Evolutionary conservation across 2,888 invertebrate genomes (phyloP), one percentile per base, ranked within the genome.

Genomic region (Chrysolina oricalcia): DNA sequence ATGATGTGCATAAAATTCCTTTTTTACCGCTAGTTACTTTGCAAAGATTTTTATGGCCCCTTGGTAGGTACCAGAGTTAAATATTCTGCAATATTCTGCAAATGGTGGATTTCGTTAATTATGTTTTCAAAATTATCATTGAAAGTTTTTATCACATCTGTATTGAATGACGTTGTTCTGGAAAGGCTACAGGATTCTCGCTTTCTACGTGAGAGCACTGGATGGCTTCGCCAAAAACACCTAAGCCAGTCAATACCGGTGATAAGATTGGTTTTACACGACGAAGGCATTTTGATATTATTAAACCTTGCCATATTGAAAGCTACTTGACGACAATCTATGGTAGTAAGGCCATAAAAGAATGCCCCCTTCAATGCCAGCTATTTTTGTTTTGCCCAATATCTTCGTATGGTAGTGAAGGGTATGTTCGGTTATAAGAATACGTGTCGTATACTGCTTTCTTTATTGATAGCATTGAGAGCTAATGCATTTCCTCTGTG

Each of bases 21-120:
- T 82, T 78, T 80, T 86, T 85, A 21, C 80, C 83, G 56, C 83
- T 85, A 15, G 85, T 85, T 15, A 85, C 74, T 53, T 79, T 74
- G 0, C 81, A 79, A 21, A 86, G 81, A 72, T 84, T 81, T 69
- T 81, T 86, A 13, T 53, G 48, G 6, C 84, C 85, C 77, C 80
- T 83, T 72, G 73, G 78, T 17, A 10, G 87, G 84, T 80, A 6
- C 82, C 84, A 23, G 86, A 11, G 41, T 41, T 41, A 41, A 41
- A 41, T 41, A 9, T 41, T 67, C 84, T 81, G 8, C 82, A 84
- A 23, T 82, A 83, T 78, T 83, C 80, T 9, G 81, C 80, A 78
- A 78, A 78, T n/a, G 56, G 65, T 41, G 76, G 75, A 41, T 73
- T 67, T 75, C 81, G 41, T 75, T 71, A 43, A 82, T 74, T 64